Percentiles rank a stretch among this genome's conserved stretches.
Evolutionary conservation across 1,140 invertebrate genomes (phyloP).

Genomic region (Rhynchophorus ferrugineus): DNA sequence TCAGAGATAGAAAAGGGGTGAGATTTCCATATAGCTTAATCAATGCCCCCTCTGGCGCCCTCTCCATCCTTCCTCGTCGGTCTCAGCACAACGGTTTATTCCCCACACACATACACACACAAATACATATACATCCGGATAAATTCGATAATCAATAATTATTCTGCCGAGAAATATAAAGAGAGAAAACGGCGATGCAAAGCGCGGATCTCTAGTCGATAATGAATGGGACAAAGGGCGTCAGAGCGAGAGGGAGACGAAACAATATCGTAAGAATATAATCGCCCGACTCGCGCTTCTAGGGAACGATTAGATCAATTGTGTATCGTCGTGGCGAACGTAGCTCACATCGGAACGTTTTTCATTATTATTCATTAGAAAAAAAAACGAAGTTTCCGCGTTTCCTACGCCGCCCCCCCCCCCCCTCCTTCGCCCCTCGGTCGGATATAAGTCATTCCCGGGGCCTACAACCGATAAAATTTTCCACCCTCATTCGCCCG

Average conservation of each 20-base stretch:
- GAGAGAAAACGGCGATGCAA: slow-evolving; percentile 25
- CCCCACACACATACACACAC: too few relatives aligned
- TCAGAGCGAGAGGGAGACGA: background rate
- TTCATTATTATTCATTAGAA: slow-evolving; percentile 19
- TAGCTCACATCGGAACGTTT: background rate
- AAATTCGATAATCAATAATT: slow-evolving; percentile 32
- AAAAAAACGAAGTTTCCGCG: slow-evolving; percentile 10
- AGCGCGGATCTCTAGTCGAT: slow-evolving; percentile 20
- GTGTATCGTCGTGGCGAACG: background rate
- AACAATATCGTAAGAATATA: background rate
- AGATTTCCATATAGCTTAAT: slow-evolving; percentile 33
- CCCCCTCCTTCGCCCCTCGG: too few relatives aligned
- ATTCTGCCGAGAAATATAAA: slow-evolving; percentile 31
- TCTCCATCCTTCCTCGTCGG: slow-evolving; percentile 2
- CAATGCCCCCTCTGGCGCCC: slow-evolving; percentile 17
- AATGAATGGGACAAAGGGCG: slow-evolving; percentile 24
- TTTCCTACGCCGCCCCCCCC: background rate
- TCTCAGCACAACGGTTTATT: too few relatives aligned
- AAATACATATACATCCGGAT: slow-evolving; percentile 26
- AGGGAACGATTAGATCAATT: too few relatives aligned
- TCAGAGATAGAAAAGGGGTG: slow-evolving; percentile 23
- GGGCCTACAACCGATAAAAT: slow-evolving; percentile 21
- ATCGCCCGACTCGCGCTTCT: too few relatives aligned
- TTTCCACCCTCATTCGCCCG: slow-evolving; percentile 21
- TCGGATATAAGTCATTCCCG: slow-evolving; percentile 5